Evolutionary conservation across 1,140 invertebrate genomes (phyloP), one percentile per base, ranked within the genome.

Genomic region (Heterodera schachtii): DNA sequence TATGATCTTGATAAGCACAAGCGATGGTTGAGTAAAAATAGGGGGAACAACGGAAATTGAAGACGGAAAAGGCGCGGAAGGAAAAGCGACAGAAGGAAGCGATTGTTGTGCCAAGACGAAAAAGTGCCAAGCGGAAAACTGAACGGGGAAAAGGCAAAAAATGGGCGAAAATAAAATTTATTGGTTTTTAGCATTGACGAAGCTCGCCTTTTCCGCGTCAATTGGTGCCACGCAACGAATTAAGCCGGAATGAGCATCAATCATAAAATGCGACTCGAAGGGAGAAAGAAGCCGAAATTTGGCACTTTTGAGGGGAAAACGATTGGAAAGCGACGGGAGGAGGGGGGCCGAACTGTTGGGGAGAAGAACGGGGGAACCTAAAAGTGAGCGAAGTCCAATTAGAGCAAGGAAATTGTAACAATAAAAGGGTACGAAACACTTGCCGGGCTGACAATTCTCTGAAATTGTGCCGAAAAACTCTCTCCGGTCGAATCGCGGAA

Each of bases 1-100:
- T 19, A 94, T 91, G 44, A 98, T 93, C 64, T 92, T 93, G 19
- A 98, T 93, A 47, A 93, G 90, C 8, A 98, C 19, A 82, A 41
- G 71, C 52, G 31, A 49, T 82, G 43, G 67, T 43, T 43, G 67
- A 2, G 67, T 11, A 52, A 52, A 70, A 43, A 9, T 16, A 11
- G n/a, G 67, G 19, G 67, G 67, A 19, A 8, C 67, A 21, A 21
- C 67, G n/a, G n/a, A 8, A 21, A 13, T 70, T n/a, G 74, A 31
- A 11, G 74, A 31, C 31, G 31, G 31, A 31, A 1, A 31, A 31
- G 1, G 31, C 0, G 31, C 31, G 31, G 31, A 31, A 31, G 31
- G 31, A 31, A 1, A 31, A 31, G 31, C 31, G 31, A 31, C 31
- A 31, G 31, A 31, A 31, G 31, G 57, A 21, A 75, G 44, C 3